Base-by-base conservation (phyloP, 2,797 vertebrate species). In the Xiphophorus birchmanni region DNA sequence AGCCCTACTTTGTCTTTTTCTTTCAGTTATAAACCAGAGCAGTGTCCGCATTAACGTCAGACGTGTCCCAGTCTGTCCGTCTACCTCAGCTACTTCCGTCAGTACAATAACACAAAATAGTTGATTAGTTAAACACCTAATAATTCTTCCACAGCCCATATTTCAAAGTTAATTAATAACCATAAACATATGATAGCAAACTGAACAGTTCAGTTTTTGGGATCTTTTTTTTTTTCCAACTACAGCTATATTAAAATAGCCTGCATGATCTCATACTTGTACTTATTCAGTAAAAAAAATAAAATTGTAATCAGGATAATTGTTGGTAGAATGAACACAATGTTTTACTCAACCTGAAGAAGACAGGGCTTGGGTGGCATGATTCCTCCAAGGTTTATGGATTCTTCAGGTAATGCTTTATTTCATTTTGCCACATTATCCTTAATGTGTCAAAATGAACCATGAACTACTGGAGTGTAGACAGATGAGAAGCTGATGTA, bases 391-490 rank as follows among this genome's bases (percentile, higher is more conserved):
- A 56, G 29, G 12, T 26, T 18, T 29, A 52, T 13, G 2, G 48
- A 74, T 13, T 44, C 40, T 54, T 21, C 50, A 15, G 54, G 2
- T 32, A 40, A 21, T 45, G 26, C 40, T n/a, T 42, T 60, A 60
- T 75, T 56, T 75, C 23, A 75, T 75, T 54, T 75, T 54, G 35
- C 15, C 42, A 13, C 26, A 75, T 75, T 54, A 45, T 3, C 17
- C 40, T 42, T 44, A 47, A 15, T 47, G 13, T 47, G 13, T 13
- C 45, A 4, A 47, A 47, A 47, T 47, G 13, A 47, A 47, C 45
- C 13, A 29, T 29, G 35, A 45, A 45, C 42, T 76, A 17, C 10
- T 47, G 42, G 56, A 18, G 42, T 26, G n/a, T 17, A 44, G 42
- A 5, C 2, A 47, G 26, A 45, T 45, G 23, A 11, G 56, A 32